Percentiles rank a stretch among this genome's conserved stretches.
Evolutionary conservation across 1,140 invertebrate species (phyloP).

Genomic region (Acyrthosiphon pisum): DNA sequence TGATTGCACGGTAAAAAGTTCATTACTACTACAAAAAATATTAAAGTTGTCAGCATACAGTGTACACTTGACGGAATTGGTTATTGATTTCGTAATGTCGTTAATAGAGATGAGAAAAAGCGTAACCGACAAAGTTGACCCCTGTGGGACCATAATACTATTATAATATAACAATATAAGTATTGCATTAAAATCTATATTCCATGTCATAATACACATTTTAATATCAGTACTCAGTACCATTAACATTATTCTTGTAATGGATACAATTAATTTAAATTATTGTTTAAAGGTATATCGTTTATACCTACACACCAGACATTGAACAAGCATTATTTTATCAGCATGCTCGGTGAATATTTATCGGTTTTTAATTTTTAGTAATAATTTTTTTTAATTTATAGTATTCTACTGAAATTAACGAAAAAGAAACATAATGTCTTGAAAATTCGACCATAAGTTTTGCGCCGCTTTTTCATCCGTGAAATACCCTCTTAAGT

Average conservation of each 20-base stretch:
- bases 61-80: too few relatives aligned
- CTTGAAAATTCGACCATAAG: conserved; percentile 28
- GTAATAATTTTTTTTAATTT: neutral
- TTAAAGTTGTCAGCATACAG: too few relatives aligned
- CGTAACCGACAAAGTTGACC: too few relatives aligned
- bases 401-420: neutral
- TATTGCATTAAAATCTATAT: neutral
- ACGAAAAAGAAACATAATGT: conserved; percentile 1
- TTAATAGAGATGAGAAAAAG: too few relatives aligned
- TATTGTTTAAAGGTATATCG: neutral
- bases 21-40: too few relatives aligned
- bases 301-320: neutral
- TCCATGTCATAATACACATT: neutral
- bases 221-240: too few relatives aligned
- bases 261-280: neutral
- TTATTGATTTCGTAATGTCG: too few relatives aligned
- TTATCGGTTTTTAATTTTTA: neutral
- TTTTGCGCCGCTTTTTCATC: conserved; percentile 33
- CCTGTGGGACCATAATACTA: too few relatives aligned
- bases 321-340: neutral
- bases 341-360: neutral
- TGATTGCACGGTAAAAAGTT: too few relatives aligned
- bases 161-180: too few relatives aligned
- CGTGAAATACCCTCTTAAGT: conserved; percentile 44
- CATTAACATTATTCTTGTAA: neutral